These are phyloP conservation scores for Nebria brevicollis DNA, from an alignment of 2,888 invertebrate species.

Conservation along the genomic window DNA sequence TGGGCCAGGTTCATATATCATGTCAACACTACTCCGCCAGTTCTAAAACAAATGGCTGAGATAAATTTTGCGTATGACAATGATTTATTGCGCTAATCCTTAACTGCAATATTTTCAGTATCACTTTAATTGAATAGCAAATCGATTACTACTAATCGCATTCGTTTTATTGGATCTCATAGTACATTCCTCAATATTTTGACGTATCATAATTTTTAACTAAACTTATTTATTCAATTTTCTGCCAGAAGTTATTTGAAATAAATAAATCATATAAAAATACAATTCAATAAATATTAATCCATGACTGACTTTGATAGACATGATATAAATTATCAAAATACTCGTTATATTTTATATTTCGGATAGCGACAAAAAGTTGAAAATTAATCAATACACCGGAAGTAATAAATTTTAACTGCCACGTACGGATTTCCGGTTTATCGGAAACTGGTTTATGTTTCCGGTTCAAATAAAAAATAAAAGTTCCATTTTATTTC, in stretches of 20 bases:
- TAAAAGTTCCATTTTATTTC: neutral
- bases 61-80: neutral
- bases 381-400: neutral
- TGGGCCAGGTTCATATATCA: neutral
- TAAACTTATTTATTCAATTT: too few relatives aligned
- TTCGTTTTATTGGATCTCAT: neutral
- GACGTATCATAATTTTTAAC: too few relatives aligned
- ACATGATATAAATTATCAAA: neutral
- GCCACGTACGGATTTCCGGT: neutral
- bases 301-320: neutral
- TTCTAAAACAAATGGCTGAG: neutral
- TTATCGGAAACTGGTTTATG: neutral
- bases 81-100: neutral
- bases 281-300: neutral
- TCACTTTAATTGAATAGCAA: neutral
- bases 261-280: neutral
- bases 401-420: neutral
- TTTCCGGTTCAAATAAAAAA: neutral
- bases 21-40: neutral
- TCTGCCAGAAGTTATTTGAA: neutral
- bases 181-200: neutral
- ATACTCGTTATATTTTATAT: neutral
- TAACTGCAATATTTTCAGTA: neutral
- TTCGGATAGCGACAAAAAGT: neutral
- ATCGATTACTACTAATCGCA: neutral